These are phyloP conservation scores for Elephantulus edwardii DNA, from an alignment of 2,113 vertebrate species.

Conservation along the genomic window DNA sequence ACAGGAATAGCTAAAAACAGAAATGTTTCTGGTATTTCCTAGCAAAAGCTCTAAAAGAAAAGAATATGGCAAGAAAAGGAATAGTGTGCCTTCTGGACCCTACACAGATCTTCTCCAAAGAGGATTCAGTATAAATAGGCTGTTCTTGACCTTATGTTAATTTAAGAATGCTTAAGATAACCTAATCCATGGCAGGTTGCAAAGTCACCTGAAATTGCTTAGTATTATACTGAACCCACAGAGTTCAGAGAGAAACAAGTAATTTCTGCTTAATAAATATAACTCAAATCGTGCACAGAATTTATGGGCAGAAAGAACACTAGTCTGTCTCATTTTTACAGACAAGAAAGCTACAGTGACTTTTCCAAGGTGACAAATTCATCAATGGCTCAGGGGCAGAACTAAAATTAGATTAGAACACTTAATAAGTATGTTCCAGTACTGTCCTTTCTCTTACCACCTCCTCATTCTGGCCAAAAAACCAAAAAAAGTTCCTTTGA, in stretches of 20 bases:
- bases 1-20: neutral
- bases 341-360: neutral
- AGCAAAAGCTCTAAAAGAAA: slow-evolving; percentile 7
- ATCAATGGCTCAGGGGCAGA: neutral
- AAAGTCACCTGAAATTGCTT: neutral
- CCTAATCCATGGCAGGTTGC: neutral
- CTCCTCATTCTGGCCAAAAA: neutral
- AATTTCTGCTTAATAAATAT: neutral
- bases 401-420: neutral
- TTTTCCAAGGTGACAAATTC: slow-evolving; percentile 21
- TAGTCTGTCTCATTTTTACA: neutral
- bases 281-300: slow-evolving; percentile 2
- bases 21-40: neutral
- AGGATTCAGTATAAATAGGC: neutral
- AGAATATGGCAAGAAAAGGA: neutral
- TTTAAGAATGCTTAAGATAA: neutral
- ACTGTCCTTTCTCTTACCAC: neutral
- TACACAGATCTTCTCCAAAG: slow-evolving; percentile 15
- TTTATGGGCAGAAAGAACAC: neutral
- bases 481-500: neutral
- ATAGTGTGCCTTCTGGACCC: neutral
- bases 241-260: neutral
- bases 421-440: neutral
- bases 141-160: neutral
- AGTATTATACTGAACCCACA: neutral